These are phyloP conservation scores for Capromys pilorides DNA, from an alignment of 2,797 vertebrate genomes.

Conservation along the genomic window DNA sequence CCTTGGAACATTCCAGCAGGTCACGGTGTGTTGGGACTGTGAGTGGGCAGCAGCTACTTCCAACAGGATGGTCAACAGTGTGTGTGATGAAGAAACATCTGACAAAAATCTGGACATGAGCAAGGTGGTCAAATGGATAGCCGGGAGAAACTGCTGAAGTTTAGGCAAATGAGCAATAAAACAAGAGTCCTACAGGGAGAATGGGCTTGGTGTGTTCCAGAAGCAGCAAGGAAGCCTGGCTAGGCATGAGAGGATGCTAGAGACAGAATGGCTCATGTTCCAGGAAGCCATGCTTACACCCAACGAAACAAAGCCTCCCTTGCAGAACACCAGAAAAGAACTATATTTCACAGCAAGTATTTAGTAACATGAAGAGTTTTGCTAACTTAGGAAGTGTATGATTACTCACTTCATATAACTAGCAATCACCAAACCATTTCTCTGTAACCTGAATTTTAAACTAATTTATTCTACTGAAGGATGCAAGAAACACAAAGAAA, in stretches of 20 bases:
- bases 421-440: neutral
- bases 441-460: conserved; percentile 1
- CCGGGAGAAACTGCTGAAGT: conserved; percentile 6
- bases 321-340: neutral
- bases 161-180: conserved; percentile 25
- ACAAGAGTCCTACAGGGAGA: neutral
- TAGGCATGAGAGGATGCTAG: neutral
- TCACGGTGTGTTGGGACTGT: neutral
- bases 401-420: conserved; percentile 2
- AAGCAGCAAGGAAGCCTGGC: conserved; percentile 36
- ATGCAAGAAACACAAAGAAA: neutral
- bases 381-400: conserved; percentile 38
- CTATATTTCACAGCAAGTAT: neutral
- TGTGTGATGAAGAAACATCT: neutral
- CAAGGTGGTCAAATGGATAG: neutral
- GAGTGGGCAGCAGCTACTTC: neutral
- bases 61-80: neutral
- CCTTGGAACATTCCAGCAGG: neutral
- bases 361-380: conserved; percentile 36
- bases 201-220: neutral
- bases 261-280: neutral
- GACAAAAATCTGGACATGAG: neutral
- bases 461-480: neutral
- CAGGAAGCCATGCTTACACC: neutral
- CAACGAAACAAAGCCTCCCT: neutral